A percentile compares a stretch with the other conserved stretches of the same genome.
These are phyloP conservation scores for Aptenodytes forsteri DNA, from an alignment of 2,113 vertebrate species.

Conservation along the genomic window DNA sequence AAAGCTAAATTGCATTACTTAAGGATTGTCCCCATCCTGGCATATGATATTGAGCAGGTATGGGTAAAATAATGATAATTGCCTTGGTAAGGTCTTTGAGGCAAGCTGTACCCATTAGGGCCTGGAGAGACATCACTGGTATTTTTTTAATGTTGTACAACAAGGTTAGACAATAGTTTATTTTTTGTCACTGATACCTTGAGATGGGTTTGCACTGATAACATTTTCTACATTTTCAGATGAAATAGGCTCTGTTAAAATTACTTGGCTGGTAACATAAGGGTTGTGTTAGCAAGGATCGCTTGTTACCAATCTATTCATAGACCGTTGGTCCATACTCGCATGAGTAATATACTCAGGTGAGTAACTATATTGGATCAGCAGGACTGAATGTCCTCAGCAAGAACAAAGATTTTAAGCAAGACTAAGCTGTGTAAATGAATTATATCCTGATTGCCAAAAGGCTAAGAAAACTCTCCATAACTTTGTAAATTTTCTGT, in stretches of 20 bases:
- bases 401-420: slow-evolving; percentile 32
- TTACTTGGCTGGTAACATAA: not conserved
- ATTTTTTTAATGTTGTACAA: not conserved
- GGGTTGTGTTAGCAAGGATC: not conserved
- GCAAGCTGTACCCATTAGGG: not conserved
- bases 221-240: not conserved
- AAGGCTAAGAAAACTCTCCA: not conserved
- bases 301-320: not conserved
- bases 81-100: not conserved
- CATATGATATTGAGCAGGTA: not conserved
- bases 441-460: slow-evolving; percentile 4
- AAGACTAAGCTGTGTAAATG: not conserved
- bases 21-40: not conserved
- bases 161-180: not conserved
- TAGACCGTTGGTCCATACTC: not conserved
- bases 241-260: not conserved
- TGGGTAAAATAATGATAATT: not conserved
- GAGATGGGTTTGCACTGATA: not conserved
- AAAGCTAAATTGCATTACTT: not conserved
- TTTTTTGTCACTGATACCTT: not conserved
- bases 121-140: not conserved
- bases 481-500: not conserved
- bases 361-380: not conserved
- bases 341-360: not conserved
- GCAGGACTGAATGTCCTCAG: not conserved